These are phyloP conservation scores for Catostylus mosaicus DNA, from an alignment of 30 jellyfish, hydroid and myxozoan genomes.

Conservation along the genomic window DNA sequence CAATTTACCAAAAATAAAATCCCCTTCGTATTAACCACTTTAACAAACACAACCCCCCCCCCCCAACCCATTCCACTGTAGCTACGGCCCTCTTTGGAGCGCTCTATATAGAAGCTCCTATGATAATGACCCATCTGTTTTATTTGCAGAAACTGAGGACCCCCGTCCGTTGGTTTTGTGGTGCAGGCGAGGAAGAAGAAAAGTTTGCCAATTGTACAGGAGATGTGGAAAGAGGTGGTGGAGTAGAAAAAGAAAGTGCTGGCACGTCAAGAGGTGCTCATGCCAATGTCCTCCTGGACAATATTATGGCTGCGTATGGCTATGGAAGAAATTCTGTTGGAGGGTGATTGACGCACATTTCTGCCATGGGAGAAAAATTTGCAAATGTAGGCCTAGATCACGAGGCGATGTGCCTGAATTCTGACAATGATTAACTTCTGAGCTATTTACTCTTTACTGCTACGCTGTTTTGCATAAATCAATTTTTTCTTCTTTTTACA, in stretches of 20 bases:
- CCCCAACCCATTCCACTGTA: background rate
- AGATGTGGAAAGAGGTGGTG: slow-evolving; percentile 1
- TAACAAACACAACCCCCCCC: background rate
- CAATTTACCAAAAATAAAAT: background rate
- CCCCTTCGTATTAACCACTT: background rate
- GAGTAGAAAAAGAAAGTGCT: background rate
- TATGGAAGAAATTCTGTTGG: slow-evolving; percentile 13
- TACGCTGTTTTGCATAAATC: too few species aligned
- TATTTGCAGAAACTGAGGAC: background rate
- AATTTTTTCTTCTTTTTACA: too few species aligned
- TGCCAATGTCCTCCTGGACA: slow-evolving; percentile 7
- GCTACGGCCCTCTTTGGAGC: too few species aligned
- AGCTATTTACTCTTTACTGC: too few species aligned
- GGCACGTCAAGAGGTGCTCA: background rate
- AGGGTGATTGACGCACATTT: slow-evolving; percentile 2
- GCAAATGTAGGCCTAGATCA: slow-evolving; percentile 9
- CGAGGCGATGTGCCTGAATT: background rate
- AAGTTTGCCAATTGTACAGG: background rate
- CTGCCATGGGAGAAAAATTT: slow-evolving; percentile 4
- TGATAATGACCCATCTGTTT: background rate
- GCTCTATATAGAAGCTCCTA: too few species aligned
- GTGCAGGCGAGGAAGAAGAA: slow-evolving; percentile 17
- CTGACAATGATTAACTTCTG: background rate
- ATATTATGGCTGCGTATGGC: slow-evolving; percentile 5
- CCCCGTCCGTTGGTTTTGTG: slow-evolving; percentile 18